Percentiles rank a stretch among this genome's conserved stretches.
These are phyloP conservation scores for Camarhynchus parvulus DNA, from an alignment of 2,113 vertebrate species.

Conservation along the genomic window DNA sequence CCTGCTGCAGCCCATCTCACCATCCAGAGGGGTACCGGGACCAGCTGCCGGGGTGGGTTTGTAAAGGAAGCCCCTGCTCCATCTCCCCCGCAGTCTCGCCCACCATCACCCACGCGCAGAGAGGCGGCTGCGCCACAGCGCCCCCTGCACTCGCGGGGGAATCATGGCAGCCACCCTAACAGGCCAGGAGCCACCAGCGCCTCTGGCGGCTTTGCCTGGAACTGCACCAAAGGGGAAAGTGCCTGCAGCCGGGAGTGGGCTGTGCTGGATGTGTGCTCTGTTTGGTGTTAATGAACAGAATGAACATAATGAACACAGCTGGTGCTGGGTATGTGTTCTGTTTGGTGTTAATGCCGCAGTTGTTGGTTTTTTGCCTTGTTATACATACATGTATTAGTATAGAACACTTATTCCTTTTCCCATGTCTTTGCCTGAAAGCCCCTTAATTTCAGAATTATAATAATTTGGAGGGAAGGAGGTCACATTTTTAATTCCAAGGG, in stretches of 20 bases:
- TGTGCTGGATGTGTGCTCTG: background rate
- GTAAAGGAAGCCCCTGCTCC: background rate
- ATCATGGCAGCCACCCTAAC: background rate
- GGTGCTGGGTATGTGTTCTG: no score
- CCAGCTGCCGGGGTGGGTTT: background rate
- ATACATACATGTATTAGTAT: background rate
- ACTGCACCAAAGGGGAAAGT: no score
- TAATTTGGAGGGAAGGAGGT: background rate
- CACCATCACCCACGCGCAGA: no score
- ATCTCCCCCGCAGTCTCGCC: background rate
- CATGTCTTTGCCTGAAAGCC: background rate
- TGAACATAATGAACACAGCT: no score
- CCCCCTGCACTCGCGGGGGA: no score
- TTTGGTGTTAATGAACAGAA: no score
- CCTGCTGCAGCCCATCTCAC: background rate
- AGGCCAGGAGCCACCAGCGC: no score
- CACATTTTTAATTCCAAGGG: background rate
- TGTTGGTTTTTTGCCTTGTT: background rate
- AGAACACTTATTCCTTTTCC: background rate
- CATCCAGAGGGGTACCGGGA: background rate
- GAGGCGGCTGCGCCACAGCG: background rate
- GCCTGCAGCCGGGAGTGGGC: no score
- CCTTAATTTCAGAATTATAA: background rate
- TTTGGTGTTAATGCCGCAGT: no score
- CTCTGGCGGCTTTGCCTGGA: no score